phyloP scores from a whole-genome alignment of 2,113 vertebrate species.

The Chaenocephalus aceratus region DNA sequence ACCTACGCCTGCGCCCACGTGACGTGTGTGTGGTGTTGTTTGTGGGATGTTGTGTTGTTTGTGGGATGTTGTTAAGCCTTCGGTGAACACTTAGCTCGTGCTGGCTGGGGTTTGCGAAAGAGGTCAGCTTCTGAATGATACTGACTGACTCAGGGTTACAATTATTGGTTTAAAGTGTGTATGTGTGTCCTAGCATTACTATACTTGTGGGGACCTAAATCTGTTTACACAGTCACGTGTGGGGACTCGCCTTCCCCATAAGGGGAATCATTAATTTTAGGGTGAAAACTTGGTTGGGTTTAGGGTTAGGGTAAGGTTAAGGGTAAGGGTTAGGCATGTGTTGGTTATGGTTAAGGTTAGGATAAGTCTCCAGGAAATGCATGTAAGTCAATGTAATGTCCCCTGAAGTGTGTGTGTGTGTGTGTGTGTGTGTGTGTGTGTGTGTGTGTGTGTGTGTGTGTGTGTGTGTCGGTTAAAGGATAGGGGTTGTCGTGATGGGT shows the following conservation, averaged over 20 bases:
- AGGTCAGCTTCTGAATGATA: slow-evolving; percentile 69
- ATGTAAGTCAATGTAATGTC: too few species aligned
- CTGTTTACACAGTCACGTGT: too few species aligned
- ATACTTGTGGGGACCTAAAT: too few species aligned
- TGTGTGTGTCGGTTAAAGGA: neutral
- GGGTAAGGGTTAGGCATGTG: too few species aligned
- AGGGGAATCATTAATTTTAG: too few species aligned
- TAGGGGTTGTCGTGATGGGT: slow-evolving; percentile 3
- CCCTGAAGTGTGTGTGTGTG: too few species aligned
- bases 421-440: slow-evolving; percentile 6
- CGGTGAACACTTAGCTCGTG: slow-evolving; percentile 61
- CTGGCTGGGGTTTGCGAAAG: slow-evolving; percentile 67
- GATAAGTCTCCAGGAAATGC: too few species aligned
- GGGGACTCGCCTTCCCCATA: too few species aligned
- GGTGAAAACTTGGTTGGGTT: too few species aligned
- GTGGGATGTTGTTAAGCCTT: slow-evolving; percentile 67
- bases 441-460: slow-evolving; percentile 23
- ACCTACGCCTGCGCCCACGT: slow-evolving; percentile 60
- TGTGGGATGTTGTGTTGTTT: slow-evolving; percentile 56
- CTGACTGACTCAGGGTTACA: slow-evolving; percentile 73
- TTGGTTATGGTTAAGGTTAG: too few species aligned
- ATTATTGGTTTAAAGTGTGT: slow-evolving; percentile 58
- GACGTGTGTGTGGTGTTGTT: slow-evolving; percentile 28
- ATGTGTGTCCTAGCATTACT: neutral
- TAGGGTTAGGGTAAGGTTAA: too few species aligned